Conservation (phyloP, 1,140 invertebrate species). For the Drosophila bifasciata region DNA sequence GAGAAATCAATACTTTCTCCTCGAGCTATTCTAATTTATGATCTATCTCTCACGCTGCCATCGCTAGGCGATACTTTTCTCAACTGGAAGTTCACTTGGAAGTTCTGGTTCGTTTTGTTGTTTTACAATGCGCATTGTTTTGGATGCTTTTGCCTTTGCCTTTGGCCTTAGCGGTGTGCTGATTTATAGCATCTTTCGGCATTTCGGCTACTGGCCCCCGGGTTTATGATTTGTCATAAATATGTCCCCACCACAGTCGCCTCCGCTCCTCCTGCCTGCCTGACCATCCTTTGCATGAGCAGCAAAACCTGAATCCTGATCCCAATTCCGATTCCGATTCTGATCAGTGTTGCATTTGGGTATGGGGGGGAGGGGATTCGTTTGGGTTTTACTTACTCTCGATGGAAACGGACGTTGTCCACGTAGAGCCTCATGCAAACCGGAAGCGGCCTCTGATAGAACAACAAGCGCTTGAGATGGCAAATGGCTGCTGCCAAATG, state of each 20-base stretch:
- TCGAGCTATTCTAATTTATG: slow-evolving; percentile 5
- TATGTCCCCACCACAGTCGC: slow-evolving; percentile 58
- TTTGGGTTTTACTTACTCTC: slow-evolving; percentile 73
- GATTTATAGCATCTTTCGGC: slow-evolving; percentile 67
- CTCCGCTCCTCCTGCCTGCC: too few relatives aligned
- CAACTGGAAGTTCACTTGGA: slow-evolving; percentile 42
- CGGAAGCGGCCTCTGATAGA: slow-evolving; percentile 90
- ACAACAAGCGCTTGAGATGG: slow-evolving; percentile 92
- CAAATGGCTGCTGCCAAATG: slow-evolving; percentile 86
- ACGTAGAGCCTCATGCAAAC: slow-evolving; percentile 89
- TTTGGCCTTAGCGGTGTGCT: slow-evolving; percentile 58
- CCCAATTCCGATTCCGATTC: slow-evolving; percentile 7
- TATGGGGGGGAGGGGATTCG: slow-evolving; percentile 6
- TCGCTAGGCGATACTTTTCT: slow-evolving; percentile 17
- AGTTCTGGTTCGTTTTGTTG: slow-evolving; percentile 58
- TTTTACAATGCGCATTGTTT: slow-evolving; percentile 77
- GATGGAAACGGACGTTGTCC: slow-evolving; percentile 88
- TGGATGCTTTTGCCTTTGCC: slow-evolving; percentile 22
- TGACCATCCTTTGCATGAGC: background rate
- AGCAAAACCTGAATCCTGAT: too few relatives aligned
- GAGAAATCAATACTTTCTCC: background rate
- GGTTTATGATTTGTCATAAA: slow-evolving; percentile 81
- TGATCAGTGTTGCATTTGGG: slow-evolving; percentile 21
- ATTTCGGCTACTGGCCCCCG: slow-evolving; percentile 61
- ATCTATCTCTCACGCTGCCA: slow-evolving; percentile 31